Percentiles rank a stretch among this genome's conserved stretches.
Evolutionary conservation across 2,797 vertebrate species (phyloP).

Genomic region (Chrysocyon brachyurus): DNA sequence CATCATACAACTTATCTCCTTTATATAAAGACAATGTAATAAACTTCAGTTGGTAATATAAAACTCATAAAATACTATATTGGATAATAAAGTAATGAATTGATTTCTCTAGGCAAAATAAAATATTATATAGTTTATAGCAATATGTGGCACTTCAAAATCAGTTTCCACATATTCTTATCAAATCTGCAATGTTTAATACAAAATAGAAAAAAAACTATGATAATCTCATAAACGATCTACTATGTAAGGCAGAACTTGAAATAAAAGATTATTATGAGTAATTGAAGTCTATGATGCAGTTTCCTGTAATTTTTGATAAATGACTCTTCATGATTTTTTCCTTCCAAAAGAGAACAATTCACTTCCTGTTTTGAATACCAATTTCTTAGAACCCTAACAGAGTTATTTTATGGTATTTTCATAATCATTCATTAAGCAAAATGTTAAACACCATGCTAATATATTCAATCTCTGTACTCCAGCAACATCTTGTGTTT

Average conservation of each 20-base stretch:
- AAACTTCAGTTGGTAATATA: slow-evolving; percentile 56
- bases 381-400: slow-evolving; percentile 59
- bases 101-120: slow-evolving; percentile 56
- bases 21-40: slow-evolving; percentile 52
- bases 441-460: slow-evolving; percentile 39
- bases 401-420: slow-evolving; percentile 45
- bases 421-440: slow-evolving; percentile 37
- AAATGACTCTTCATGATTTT: background rate
- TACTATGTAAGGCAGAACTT: slow-evolving; percentile 14
- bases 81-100: slow-evolving; percentile 35
- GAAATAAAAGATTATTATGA: slow-evolving; percentile 56
- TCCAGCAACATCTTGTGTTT: slow-evolving; percentile 49
- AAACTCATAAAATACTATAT: slow-evolving; percentile 60
- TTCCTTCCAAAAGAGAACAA: slow-evolving; percentile 44
- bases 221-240: background rate
- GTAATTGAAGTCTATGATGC: slow-evolving; percentile 56
- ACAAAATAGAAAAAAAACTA: slow-evolving; percentile 59
- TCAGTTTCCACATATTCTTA: slow-evolving; percentile 59
- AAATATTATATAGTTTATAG: slow-evolving; percentile 24
- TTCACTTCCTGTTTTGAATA: slow-evolving; percentile 56
- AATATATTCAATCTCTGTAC: slow-evolving; percentile 54
- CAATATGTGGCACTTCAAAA: slow-evolving; percentile 54
- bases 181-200: slow-evolving; percentile 59
- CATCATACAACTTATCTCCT: slow-evolving; percentile 31
- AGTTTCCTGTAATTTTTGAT: slow-evolving; percentile 60